Percentiles rank a stretch among this genome's conserved stretches.
Evolutionary conservation across 2,797 vertebrate genomes (phyloP).

Genomic region (Rhinophrynus dorsalis): DNA sequence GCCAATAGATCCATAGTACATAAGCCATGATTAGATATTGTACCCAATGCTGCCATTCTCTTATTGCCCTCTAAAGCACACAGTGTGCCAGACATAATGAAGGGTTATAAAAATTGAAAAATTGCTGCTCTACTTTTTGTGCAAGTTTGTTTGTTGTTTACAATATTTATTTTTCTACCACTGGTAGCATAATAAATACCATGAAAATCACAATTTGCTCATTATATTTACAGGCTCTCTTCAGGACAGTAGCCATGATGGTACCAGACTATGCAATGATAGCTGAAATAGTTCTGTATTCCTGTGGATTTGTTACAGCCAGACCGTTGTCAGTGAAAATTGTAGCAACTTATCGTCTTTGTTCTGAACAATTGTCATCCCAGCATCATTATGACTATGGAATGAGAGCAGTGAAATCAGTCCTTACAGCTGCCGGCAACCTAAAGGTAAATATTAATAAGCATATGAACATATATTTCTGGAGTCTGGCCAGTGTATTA

Average conservation of each 20-base stretch:
- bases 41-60: too few species aligned
- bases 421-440: slow-evolving; percentile 86
- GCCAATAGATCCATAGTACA: too few species aligned
- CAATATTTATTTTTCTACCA: too few species aligned
- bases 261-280: slow-evolving; percentile 93
- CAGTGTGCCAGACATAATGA: too few species aligned
- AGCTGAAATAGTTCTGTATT: slow-evolving; percentile 89
- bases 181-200: too few species aligned
- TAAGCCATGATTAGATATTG: too few species aligned
- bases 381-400: slow-evolving; percentile 92
- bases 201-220: background rate
- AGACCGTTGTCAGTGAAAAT: slow-evolving; percentile 87
- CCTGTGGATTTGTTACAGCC: slow-evolving; percentile 86
- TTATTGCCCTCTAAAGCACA: too few species aligned
- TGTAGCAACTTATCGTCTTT: slow-evolving; percentile 84
- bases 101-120: too few species aligned
- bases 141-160: too few species aligned
- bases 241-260: slow-evolving; percentile 93
- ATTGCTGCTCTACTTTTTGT: too few species aligned
- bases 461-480: too few species aligned
- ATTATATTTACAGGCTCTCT: slow-evolving; percentile 75
- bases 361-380: slow-evolving; percentile 87
- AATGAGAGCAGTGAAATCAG: slow-evolving; percentile 91
- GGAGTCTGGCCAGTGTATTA: too few species aligned
- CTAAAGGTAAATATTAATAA: slow-evolving; percentile 76